Percentiles rank a stretch among this genome's conserved stretches.
Evolutionary conservation across 2,113 vertebrate species (phyloP).

Genomic region (Pollachius pollachius): DNA sequence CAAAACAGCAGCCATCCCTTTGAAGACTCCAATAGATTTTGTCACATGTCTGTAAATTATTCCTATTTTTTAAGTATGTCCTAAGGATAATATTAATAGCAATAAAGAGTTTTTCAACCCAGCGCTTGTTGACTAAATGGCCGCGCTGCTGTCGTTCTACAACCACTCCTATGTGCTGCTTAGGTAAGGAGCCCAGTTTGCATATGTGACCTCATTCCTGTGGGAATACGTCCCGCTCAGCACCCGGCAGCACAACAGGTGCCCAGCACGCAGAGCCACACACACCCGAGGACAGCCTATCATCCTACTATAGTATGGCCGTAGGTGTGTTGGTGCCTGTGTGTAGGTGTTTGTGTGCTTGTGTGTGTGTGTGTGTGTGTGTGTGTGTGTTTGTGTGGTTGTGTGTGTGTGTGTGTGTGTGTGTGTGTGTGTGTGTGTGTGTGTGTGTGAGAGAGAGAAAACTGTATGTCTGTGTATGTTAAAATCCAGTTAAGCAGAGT

Average conservation of each 20-base stretch:
- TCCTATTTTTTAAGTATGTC: too few relatives aligned
- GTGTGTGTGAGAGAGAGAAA: background rate
- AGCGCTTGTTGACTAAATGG: background rate
- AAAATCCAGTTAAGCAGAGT: too few relatives aligned
- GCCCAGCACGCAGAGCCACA: conserved; percentile 53
- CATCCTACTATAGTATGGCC: background rate
- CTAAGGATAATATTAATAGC: background rate
- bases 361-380: background rate
- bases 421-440: background rate
- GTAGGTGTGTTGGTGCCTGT: conserved; percentile 11
- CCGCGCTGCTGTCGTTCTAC: conserved; percentile 39
- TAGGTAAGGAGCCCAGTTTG: conserved; percentile 68
- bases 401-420: background rate
- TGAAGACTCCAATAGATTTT: too few relatives aligned
- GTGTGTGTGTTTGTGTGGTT: background rate
- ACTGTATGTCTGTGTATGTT: background rate
- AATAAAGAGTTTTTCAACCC: background rate
- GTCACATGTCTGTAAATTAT: too few relatives aligned
- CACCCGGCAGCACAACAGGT: conserved; percentile 75
- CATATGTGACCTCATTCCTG: conserved; percentile 76
- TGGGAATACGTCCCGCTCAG: conserved; percentile 64
- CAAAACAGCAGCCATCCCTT: too few relatives aligned
- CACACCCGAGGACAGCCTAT: conserved; percentile 10
- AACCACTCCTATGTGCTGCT: conserved; percentile 59
- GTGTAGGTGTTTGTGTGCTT: background rate